A percentile compares a stretch with the other conserved stretches of the same genome.
Evolutionary conservation across 2,113 vertebrate species (phyloP).

Genomic region (Otis tarda): DNA sequence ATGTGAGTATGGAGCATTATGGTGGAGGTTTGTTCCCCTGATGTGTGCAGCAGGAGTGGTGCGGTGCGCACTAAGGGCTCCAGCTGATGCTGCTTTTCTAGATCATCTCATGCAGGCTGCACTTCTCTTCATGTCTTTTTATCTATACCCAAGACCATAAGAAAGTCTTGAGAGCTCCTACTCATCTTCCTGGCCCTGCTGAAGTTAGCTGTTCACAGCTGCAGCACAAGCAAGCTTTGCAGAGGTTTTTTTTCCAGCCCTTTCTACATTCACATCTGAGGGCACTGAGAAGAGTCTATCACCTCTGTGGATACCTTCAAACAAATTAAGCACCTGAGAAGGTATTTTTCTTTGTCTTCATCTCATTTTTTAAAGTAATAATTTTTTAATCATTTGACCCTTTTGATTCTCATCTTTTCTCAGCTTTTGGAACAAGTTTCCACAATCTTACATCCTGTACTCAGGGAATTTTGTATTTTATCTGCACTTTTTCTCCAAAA

Average conservation of each 20-base stretch:
- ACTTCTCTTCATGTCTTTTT: neutral
- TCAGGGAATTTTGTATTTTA: neutral
- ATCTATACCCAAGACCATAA: neutral
- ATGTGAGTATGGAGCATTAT: neutral
- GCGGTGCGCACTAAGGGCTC: neutral
- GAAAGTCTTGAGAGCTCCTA: neutral
- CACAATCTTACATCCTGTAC: fast-evolving
- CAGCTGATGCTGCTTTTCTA: neutral
- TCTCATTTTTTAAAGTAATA: neutral
- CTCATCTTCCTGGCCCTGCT: neutral
- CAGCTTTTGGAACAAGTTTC: neutral
- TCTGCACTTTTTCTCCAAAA: neutral
- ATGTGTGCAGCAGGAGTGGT: neutral
- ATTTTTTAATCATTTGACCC: neutral
- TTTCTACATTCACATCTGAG: neutral
- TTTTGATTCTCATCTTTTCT: neutral
- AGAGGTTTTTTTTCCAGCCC: neutral
- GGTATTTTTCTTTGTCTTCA: neutral
- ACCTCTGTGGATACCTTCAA: neutral
- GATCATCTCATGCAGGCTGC: neutral
- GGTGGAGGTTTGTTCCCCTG: neutral
- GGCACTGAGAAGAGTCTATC: neutral
- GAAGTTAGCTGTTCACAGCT: neutral
- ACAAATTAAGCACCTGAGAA: neutral
- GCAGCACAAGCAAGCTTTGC: neutral